Evolutionary conservation across 2,888 invertebrate genomes (phyloP).

Genomic region (Microchrysa polita): DNA sequence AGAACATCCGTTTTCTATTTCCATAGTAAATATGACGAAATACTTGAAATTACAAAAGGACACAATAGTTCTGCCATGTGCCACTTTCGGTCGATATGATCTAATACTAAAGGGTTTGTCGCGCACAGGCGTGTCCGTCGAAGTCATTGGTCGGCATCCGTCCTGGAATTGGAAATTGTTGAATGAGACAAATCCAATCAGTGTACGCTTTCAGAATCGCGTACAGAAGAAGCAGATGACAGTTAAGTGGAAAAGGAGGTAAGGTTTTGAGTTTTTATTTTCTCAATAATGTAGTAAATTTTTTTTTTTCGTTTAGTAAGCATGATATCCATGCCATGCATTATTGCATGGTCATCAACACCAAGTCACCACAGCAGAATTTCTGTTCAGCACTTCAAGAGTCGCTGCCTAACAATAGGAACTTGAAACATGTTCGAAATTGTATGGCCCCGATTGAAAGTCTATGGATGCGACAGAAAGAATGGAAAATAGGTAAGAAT

Average conservation of each 20-base stretch:
- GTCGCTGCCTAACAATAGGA: slow-evolving; percentile 52
- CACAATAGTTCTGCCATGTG: slow-evolving; percentile 60
- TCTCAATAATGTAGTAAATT: neutral
- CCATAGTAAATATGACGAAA: slow-evolving; percentile 59
- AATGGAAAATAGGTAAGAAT: slow-evolving; percentile 54
- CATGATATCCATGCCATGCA: slow-evolving; percentile 63
- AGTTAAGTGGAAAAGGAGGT: slow-evolving; percentile 63
- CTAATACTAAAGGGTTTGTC: slow-evolving; percentile 59
- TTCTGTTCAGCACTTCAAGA: slow-evolving; percentile 56
- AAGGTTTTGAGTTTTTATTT: slow-evolving; percentile 38
- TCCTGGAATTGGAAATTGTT: slow-evolving; percentile 61
- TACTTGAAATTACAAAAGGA: slow-evolving; percentile 55
- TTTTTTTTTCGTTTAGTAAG: slow-evolving; percentile 56
- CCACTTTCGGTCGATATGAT: slow-evolving; percentile 62
- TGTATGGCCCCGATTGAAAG: slow-evolving; percentile 55
- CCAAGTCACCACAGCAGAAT: slow-evolving; percentile 54
- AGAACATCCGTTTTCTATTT: slow-evolving; percentile 40
- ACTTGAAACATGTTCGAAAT: slow-evolving; percentile 51
- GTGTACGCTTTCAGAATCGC: slow-evolving; percentile 62
- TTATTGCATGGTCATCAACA: slow-evolving; percentile 61
- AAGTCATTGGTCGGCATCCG: slow-evolving; percentile 60
- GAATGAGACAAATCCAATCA: slow-evolving; percentile 61
- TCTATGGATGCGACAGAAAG: slow-evolving; percentile 58
- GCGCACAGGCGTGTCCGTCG: slow-evolving; percentile 57
- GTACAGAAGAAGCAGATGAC: slow-evolving; percentile 63